Base-by-base conservation (phyloP, 2,888 invertebrate genomes). In the Drosophila mercatorum region DNA sequence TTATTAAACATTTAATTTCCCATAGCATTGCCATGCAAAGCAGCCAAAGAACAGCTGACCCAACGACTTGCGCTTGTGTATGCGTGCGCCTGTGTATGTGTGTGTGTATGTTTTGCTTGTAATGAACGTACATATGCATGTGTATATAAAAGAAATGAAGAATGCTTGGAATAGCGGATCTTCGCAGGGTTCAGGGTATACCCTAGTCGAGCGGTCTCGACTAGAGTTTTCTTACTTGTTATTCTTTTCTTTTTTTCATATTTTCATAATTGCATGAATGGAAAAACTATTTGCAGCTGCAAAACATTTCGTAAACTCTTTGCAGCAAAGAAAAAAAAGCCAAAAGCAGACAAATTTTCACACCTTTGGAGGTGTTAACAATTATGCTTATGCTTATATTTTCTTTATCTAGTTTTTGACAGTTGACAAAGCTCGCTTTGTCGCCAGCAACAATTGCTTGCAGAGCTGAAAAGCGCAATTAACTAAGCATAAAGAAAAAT, bases 231-330 rank as follows among this genome's bases (percentile, higher is more conserved):
- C n/a, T n/a, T n/a, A n/a, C n/a, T n/a, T n/a, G n/a, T n/a, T n/a
- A 22, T 22, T n/a, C 28, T 5, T 5, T 5, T 52, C 5, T 34
- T 38, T 63, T 36, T 55, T 22, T 47, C 59, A 28, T 12, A 14
- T 53, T 34, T 22, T 43, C 53, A 31, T 43, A 46, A 43, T 40
- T 75, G 52, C 63, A 36, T 26, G 62, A n/a, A 10, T 34, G 34
- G 43, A 22, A 4, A 44, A 62, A 72, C 51, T 46, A 31, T 22
- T 69, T 65, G 58, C 74, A 75, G 74, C 74, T 74, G 70, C 65
- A n/a, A 55, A 55, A 51, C 41, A 36, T 22, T 55, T 49, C 40
- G n/a, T 49, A 60, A 72, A 72, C 63, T 51, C 12, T 38, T 64
- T 75, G 58, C 75, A 40, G 40, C 52, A 41, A 40, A 60, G 17